Evolutionary conservation across 2,797 vertebrate species (phyloP), one percentile per base, ranked within the genome.

Genomic region (Columba guinea): DNA sequence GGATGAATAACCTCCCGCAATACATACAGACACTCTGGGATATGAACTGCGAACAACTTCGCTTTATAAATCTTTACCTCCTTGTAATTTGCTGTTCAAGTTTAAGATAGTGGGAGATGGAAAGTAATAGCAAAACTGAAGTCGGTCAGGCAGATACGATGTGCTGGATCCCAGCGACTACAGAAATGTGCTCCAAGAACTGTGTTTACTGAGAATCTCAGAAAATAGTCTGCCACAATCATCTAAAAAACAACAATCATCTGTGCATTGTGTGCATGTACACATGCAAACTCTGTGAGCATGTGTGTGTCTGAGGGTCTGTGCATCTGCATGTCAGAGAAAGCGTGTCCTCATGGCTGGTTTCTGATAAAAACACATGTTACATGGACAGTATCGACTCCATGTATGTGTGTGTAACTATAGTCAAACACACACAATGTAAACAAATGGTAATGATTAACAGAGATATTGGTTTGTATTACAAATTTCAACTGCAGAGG

Each of bases 371-470:
- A 93, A 90, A 90, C 67, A 26, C 55, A 68, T 22, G 91, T 71
- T 77, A 87, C 94, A 95, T 19, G 87, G 90, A 79, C 91, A 93
- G 80, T 89, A 69, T 17, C 88, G 91, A 62, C 52, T 53, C 83
- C 34, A 53, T 71, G 71, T 76, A 26, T 70, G 85, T 77, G 81
- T 71, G 87, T 87, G 86, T 74, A 94, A 96, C 95, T 94, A 78
- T 2, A 95, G 68, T 96, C 93, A 97, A 94, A 93, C 94, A 81
- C 91, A 95, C 84, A 62, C 84, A 96, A 35, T 96, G 96, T 97
- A 97, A 97, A 98, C 96, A 98, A 97, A 97, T 23, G 97, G 94
- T 96, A 97, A 98, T 97, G 70, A 97, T 97, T 97, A 97, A 96
- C 96, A 94, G 93, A 96, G 96, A 93, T 90, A 97, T 93, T 55